Conservation (phyloP, 2,888 invertebrate species). For the Abrostola triplasia region DNA sequence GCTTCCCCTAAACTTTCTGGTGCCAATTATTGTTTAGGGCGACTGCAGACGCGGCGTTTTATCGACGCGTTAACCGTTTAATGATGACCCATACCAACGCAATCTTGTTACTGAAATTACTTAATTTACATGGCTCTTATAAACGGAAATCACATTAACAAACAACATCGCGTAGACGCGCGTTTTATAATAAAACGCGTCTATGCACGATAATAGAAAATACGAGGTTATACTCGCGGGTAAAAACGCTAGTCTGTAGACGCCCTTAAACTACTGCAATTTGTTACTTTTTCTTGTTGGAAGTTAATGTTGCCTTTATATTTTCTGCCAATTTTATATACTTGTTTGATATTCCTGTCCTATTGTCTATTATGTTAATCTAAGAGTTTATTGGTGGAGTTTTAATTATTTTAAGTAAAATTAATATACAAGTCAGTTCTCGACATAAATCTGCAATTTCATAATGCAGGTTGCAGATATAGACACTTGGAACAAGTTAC, state of each 20-base stretch:
- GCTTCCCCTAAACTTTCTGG: conserved; percentile 55
- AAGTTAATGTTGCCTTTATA: conserved; percentile 48
- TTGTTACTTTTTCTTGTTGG: conserved; percentile 42
- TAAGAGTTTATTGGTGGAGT: conserved; percentile 42
- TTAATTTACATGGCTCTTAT: too few species aligned
- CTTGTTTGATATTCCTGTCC: conserved; percentile 43
- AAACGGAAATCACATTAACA: too few species aligned
- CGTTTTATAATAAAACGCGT: too few species aligned
- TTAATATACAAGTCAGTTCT: conserved; percentile 3
- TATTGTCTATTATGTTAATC: conserved; percentile 35
- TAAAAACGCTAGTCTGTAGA: too few species aligned
- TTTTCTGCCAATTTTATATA: conserved; percentile 49
- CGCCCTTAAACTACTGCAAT: background rate
- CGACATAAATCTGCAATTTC: conserved; percentile 8
- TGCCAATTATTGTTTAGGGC: conserved; percentile 58
- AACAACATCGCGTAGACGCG: too few species aligned
- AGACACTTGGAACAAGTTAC: conserved; percentile 9
- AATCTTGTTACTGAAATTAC: too few species aligned
- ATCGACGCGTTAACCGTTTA: conserved; percentile 30
- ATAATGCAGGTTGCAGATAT: conserved; percentile 10
- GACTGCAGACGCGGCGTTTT: conserved; percentile 5
- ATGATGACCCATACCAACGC: too few species aligned
- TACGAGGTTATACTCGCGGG: too few species aligned
- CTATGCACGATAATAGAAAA: too few species aligned
- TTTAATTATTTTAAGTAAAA: conserved; percentile 28